Base-by-base conservation (phyloP, 2,888 invertebrate species). In the Cantharis rufa region DNA sequence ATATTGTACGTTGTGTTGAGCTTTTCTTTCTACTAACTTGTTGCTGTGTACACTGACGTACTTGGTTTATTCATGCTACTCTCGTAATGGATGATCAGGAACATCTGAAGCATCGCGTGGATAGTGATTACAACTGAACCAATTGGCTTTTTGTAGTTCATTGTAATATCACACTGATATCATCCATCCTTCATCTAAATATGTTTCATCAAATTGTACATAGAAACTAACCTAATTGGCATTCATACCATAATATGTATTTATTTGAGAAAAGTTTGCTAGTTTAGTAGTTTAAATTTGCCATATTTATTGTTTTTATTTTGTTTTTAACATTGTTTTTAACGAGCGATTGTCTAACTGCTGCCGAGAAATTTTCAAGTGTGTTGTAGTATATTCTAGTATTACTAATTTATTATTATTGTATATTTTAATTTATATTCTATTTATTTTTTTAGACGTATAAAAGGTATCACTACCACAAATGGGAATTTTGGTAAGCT, bases 91-190 rank as follows among this genome's bases (percentile, higher is more conserved):
- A 90, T 89, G 88, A 80, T 83, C 87, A 89, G 90, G 89, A 90
- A 90, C 90, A 89, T 85, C 89, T 92, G 85, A 92, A 91, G 89
- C 90, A 90, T 82, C 89, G 88, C 87, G 91, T 92, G 84, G 91
- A 91, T 77, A 89, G 88, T 82, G 92, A 92, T 88, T 92, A 92
- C 85, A 89, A 91, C 89, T 92, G 90, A 91, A 90, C 77, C 13
- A 81, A 71, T 78, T 77, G 77, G 86, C 79, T 83, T 84, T 18
- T 73, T 71, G 72, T 78, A 71, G 71, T 78, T 78, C 80, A 83
- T 86, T 86, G 87, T 87, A 86, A 87, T 87, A 86, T 85, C 87
- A 86, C 84, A 85, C 86, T 86, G 86, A 86, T 86, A 80, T 48
- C 48, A 48, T 76, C 77, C 73, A 75, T 79, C 63, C 71, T 72